These are phyloP conservation scores for Emmelina monodactyla DNA, from an alignment of 2,888 invertebrate species.

Conservation along the genomic window DNA sequence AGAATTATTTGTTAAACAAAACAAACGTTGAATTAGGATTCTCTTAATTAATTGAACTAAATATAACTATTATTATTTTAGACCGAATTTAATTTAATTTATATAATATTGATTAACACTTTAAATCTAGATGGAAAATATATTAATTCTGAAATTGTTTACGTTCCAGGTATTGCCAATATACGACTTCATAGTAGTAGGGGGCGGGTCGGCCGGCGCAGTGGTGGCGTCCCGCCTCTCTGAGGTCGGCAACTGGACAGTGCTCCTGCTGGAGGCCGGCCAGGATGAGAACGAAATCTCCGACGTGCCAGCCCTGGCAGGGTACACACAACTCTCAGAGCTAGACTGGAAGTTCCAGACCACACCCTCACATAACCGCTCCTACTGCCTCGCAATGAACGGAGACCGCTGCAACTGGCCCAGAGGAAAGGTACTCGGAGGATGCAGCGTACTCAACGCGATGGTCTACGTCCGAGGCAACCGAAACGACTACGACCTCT, in stretches of 20 bases:
- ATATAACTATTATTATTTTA: no score
- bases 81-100: no score
- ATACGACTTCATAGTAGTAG: conserved; percentile 88
- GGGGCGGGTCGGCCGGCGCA: conserved; percentile 89
- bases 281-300: conserved; percentile 89
- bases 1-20: no score
- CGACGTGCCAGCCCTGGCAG: conserved; percentile 85
- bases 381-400: conserved; percentile 88
- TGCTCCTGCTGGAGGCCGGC: conserved; percentile 85
- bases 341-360: conserved; percentile 95
- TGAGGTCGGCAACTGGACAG: conserved; percentile 82
- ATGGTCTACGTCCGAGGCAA: conserved; percentile 94
- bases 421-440: conserved; percentile 89
- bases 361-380: conserved; percentile 75
- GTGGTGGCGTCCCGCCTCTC: conserved; percentile 86
- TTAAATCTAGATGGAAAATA: no score
- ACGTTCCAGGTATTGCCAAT: conserved; percentile 72
- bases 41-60: no score
- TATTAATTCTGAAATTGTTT: no score
- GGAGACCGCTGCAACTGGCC: conserved; percentile 92
- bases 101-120: no score
- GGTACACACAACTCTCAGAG: conserved; percentile 84
- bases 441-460: conserved; percentile 86
- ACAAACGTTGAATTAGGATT: no score
- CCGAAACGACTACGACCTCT: conserved; percentile 84